phyloP scores from a whole-genome alignment of 2,113 vertebrate genomes.

The Neodontobutis hainanensis region DNA sequence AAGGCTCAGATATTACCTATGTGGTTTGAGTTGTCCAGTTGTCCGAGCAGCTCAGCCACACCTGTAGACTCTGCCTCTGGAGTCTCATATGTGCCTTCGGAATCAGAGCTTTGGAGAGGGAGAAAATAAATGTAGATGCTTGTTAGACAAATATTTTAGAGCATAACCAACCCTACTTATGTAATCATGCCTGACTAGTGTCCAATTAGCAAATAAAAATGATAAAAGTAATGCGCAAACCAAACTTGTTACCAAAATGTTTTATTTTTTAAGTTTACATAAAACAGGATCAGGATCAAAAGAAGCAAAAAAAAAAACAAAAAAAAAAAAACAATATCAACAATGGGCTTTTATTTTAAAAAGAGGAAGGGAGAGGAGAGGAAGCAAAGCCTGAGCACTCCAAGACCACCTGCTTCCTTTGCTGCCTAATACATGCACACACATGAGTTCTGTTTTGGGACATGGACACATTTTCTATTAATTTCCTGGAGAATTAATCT shows the following conservation, averaged over 20 bases:
- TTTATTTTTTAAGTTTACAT: conserved; percentile 22
- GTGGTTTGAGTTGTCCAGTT: conserved; percentile 54
- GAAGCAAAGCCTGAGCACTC: conserved; percentile 49
- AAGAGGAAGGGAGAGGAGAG: conserved; percentile 61
- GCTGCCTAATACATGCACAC: conserved; percentile 38
- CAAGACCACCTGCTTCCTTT: conserved; percentile 75
- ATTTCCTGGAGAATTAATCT: neutral
- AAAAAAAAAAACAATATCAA: conserved; percentile 32
- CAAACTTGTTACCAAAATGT: conserved; percentile 8
- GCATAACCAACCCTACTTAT: neutral
- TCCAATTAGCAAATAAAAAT: neutral
- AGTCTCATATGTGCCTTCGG: conserved; percentile 93
- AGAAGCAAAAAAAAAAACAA: conserved; percentile 39
- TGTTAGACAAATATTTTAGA: no score
- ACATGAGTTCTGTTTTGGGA: conserved; percentile 8
- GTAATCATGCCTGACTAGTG: neutral
- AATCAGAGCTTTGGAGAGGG: conserved; percentile 86
- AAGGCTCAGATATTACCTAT: conserved; percentile 75
- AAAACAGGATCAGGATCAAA: conserved; percentile 43
- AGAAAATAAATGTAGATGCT: conserved; percentile 25
- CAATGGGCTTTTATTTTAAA: conserved; percentile 53
- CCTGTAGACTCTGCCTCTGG: conserved; percentile 90
- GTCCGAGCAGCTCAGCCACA: conserved; percentile 75
- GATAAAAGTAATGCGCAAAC: no score
- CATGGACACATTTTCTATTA: neutral